phyloP scores from a whole-genome alignment of 2,113 vertebrate genomes.

The Gnathonemus longibarbis region DNA sequence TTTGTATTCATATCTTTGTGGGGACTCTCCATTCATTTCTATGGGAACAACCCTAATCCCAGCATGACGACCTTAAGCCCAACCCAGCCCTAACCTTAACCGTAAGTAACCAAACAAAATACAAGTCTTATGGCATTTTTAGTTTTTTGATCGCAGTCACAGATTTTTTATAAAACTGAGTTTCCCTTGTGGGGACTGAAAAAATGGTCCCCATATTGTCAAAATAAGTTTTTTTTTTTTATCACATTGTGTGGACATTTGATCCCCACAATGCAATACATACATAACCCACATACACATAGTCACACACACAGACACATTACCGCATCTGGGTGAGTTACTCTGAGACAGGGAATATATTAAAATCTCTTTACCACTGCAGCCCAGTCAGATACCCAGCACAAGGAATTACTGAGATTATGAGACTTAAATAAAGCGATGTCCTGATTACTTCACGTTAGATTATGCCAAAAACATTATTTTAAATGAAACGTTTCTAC shows the following conservation, averaged over 20 bases:
- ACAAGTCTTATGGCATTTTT: no score
- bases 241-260: background rate
- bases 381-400: background rate
- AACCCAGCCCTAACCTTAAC: no score
- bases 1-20: no score
- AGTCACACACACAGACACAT: background rate
- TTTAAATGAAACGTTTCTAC: background rate
- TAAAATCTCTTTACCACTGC: background rate
- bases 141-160: no score
- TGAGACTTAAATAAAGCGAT: background rate
- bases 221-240: background rate
- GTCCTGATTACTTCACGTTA: background rate
- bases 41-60: no score
- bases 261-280: background rate
- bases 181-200: background rate
- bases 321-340: background rate
- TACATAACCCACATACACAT: background rate
- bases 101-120: no score
- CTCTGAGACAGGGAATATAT: background rate
- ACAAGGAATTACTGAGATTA: background rate
- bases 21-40: no score
- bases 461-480: slow-evolving; percentile 4
- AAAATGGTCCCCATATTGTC: background rate
- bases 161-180: no score
- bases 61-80: no score